These are phyloP conservation scores for Pygoscelis adeliae DNA, from an alignment of 2,113 vertebrate species.

Conservation along the genomic window DNA sequence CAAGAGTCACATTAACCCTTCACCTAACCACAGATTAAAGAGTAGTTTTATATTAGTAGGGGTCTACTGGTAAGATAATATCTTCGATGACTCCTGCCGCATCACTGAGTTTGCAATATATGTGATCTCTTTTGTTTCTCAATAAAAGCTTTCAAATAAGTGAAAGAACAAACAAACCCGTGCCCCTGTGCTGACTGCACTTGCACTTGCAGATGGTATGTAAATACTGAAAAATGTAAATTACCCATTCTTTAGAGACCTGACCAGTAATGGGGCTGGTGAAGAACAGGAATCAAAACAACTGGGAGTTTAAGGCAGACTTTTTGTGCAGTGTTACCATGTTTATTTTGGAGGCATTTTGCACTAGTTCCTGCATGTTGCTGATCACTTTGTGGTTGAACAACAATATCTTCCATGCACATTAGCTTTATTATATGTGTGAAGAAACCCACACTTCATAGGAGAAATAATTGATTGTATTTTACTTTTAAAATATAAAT, in stretches of 20 bases:
- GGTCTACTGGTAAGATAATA: neutral
- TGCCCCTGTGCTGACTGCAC: neutral
- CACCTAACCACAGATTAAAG: constrained; percentile 21
- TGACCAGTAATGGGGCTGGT: neutral
- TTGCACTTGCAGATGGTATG: constrained; percentile 2
- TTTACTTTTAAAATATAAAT: neutral
- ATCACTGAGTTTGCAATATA: neutral
- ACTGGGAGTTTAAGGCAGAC: neutral
- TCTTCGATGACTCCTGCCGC: neutral
- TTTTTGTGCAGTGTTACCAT: neutral
- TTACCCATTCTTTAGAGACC: neutral
- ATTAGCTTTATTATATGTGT: neutral
- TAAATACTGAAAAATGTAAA: constrained; percentile 31
- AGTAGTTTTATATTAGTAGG: neutral
- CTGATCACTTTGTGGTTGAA: neutral
- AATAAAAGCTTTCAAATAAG: constrained; percentile 7
- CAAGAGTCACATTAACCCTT: constrained; percentile 18
- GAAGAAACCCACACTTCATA: neutral
- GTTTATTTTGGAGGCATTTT: neutral
- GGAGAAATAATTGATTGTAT: neutral
- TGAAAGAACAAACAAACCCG: neutral
- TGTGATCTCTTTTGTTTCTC: neutral
- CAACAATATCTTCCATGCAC: neutral
- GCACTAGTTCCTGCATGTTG: neutral
- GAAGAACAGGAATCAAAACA: neutral